phyloP scores from a whole-genome alignment of 2,113 vertebrate genomes.

The Caracal caracal region DNA sequence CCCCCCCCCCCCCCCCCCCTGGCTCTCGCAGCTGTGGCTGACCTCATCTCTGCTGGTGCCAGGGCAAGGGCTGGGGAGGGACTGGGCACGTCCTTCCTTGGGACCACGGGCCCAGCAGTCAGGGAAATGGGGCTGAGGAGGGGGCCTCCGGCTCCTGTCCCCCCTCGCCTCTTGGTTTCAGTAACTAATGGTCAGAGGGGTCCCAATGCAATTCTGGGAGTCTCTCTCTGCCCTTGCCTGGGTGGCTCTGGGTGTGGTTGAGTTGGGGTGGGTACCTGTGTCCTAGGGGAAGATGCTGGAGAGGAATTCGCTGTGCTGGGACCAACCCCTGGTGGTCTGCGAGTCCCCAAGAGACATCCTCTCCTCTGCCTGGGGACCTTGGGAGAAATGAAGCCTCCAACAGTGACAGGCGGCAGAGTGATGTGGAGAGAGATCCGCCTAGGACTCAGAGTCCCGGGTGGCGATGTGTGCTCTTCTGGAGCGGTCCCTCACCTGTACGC shows the following conservation, averaged over 20 bases:
- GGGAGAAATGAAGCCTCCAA: neutral
- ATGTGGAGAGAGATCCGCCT: neutral
- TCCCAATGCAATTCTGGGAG: neutral
- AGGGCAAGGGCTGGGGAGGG: neutral
- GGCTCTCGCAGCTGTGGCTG: constrained; percentile 21
- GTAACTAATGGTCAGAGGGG: neutral
- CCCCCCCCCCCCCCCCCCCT: neutral
- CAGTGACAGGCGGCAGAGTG: neutral
- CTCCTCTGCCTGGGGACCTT: neutral
- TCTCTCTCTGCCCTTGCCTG: neutral
- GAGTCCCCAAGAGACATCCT: neutral
- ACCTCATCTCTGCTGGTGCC: constrained; percentile 21
- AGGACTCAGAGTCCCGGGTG: neutral
- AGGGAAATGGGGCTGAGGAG: neutral
- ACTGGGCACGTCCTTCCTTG: neutral
- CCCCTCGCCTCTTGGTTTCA: neutral
- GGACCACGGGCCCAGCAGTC: neutral
- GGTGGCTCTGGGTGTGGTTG: neutral
- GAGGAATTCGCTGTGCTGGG: neutral
- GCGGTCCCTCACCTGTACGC: neutral
- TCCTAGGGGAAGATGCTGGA: neutral
- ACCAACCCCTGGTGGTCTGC: neutral
- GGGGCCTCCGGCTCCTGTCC: neutral
- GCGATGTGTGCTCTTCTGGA: neutral
- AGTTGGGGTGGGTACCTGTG: neutral